phyloP scores from a whole-genome alignment of 1,140 invertebrate species.

The Drosophila insularis region DNA sequence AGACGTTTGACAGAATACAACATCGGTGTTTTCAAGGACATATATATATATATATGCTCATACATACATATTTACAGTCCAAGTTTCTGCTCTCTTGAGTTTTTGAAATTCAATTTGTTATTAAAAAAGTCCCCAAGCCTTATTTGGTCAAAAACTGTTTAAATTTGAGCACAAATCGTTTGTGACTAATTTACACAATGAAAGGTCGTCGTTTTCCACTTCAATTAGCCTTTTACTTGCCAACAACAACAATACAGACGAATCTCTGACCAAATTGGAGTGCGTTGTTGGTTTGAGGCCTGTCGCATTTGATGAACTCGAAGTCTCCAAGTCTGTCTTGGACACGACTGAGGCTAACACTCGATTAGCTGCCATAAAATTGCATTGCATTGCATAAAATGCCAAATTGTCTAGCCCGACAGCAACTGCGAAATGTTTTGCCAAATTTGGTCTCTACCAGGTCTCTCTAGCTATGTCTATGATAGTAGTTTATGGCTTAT shows the following conservation, averaged over 20 bases:
- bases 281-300: slow-evolving; percentile 27
- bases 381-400: slow-evolving; percentile 63
- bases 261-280: slow-evolving; percentile 61
- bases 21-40: neutral
- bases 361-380: slow-evolving; percentile 35
- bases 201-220: slow-evolving; percentile 78
- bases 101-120: neutral
- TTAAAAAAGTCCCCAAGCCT: slow-evolving; percentile 38
- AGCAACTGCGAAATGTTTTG: slow-evolving; percentile 19
- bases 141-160: slow-evolving; percentile 42
- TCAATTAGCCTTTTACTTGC: slow-evolving; percentile 65
- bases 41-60: neutral
- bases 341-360: slow-evolving; percentile 46
- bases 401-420: slow-evolving; percentile 70
- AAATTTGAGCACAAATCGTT: slow-evolving; percentile 54
- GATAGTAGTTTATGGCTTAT: slow-evolving; percentile 61
- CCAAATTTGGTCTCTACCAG: slow-evolving; percentile 66
- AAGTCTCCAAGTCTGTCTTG: slow-evolving; percentile 16
- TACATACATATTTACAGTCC: neutral
- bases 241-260: neutral
- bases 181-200: slow-evolving; percentile 73
- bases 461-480: slow-evolving; percentile 48
- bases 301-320: slow-evolving; percentile 46
- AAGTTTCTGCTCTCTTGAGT: slow-evolving; percentile 10
- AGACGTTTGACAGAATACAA: neutral